phyloP scores from a whole-genome alignment of 2,797 vertebrate genomes.

The Hydrolagus colliei region DNA sequence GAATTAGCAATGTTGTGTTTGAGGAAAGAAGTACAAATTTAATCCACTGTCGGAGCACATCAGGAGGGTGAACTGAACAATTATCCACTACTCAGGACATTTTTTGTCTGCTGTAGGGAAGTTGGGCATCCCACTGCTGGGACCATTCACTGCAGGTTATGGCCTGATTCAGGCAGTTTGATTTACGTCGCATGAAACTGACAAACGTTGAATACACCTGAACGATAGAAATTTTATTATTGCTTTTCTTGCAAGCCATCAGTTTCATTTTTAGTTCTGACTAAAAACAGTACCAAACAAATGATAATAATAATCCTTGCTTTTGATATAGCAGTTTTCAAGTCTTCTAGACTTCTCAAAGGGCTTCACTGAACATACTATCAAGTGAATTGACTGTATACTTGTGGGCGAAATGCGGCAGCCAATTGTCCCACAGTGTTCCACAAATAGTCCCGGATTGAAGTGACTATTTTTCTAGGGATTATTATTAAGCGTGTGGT shows the following conservation, averaged over 20 bases:
- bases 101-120: not conserved
- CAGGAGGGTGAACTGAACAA: not conserved
- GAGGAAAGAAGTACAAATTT: not conserved
- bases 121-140: not conserved
- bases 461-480: too few relatives aligned
- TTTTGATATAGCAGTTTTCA: too few relatives aligned
- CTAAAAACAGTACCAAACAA: not conserved
- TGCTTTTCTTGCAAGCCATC: not conserved
- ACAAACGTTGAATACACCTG: not conserved
- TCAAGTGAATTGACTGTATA: too few relatives aligned
- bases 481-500: too few relatives aligned
- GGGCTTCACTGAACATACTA: too few relatives aligned
- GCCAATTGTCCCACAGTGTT: too few relatives aligned
- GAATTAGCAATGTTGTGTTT: not conserved
- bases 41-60: not conserved
- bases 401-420: too few relatives aligned
- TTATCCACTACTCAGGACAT: not conserved
- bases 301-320: too few relatives aligned
- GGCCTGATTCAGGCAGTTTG: not conserved
- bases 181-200: not conserved
- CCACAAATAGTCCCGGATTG: too few relatives aligned
- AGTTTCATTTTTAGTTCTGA: not conserved
- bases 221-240: too few relatives aligned
- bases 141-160: not conserved
- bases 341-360: too few relatives aligned